These are phyloP conservation scores for Psettodes erumei DNA, from an alignment of 2,113 vertebrate species.

Conservation along the genomic window DNA sequence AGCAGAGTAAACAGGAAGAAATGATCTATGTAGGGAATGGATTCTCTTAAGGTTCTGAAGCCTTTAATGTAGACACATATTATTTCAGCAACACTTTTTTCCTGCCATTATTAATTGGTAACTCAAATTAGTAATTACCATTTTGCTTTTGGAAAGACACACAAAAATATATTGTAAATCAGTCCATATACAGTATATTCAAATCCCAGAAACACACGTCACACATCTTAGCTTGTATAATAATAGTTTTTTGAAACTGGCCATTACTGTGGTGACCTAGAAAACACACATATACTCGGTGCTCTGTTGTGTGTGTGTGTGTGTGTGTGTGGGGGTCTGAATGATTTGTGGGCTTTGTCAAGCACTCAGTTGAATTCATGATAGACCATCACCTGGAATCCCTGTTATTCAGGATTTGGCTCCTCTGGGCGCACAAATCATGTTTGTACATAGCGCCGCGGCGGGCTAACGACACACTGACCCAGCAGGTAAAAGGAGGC, in stretches of 20 bases:
- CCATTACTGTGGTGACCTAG: constrained; percentile 56
- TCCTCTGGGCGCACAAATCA: constrained; percentile 43
- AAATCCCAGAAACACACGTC: neutral
- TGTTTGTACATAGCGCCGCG: constrained; percentile 2
- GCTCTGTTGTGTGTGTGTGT: constrained; percentile 4
- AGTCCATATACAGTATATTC: neutral
- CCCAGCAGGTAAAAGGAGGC: constrained; percentile 60
- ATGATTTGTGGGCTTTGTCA: constrained; percentile 85
- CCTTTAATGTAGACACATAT: neutral
- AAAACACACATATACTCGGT: constrained; percentile 33
- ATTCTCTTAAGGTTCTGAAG: neutral
- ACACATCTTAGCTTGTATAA: constrained; percentile 16
- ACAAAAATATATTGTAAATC: neutral
- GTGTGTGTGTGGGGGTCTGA: constrained; percentile 49
- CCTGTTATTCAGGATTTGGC: constrained; percentile 7
- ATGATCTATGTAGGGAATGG: neutral
- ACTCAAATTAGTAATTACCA: constrained; percentile 9
- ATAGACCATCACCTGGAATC: constrained; percentile 36
- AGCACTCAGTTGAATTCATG: constrained; percentile 47
- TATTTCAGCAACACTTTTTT: neutral
- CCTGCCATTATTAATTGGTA: neutral
- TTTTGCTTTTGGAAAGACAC: neutral
- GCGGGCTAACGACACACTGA: constrained; percentile 55
- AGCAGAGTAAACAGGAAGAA: neutral
- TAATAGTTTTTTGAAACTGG: constrained; percentile 38